phyloP scores from a whole-genome alignment of 2,888 invertebrate species.

The Mactromeris polynyma region DNA sequence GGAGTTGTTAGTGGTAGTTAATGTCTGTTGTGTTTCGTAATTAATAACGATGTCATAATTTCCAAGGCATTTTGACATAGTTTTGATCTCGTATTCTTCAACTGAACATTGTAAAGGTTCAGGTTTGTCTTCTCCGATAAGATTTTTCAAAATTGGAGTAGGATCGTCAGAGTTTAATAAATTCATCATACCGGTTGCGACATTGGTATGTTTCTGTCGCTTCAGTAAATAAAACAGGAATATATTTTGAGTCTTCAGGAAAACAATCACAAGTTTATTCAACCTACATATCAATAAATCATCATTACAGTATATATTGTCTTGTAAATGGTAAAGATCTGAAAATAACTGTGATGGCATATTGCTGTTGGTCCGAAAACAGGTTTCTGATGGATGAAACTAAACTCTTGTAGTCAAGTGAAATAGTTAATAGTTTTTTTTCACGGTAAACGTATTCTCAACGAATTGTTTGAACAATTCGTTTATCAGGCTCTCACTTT shows the following conservation, averaged over 20 bases:
- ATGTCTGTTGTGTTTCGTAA: constrained; percentile 10
- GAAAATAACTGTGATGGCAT: constrained; percentile 24
- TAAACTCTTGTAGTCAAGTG: no score
- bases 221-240: constrained; percentile 26
- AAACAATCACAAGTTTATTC: constrained; percentile 23
- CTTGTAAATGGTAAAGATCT: constrained; percentile 24
- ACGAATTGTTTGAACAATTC: background rate
- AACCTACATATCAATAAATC: constrained; percentile 23
- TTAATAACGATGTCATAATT: constrained; percentile 24
- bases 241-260: constrained; percentile 31
- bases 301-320: constrained; percentile 29
- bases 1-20: constrained; percentile 7
- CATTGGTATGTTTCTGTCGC: constrained; percentile 1
- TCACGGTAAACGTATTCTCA: background rate
- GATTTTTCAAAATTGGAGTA: background rate
- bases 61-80: constrained; percentile 20
- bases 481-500: background rate
- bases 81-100: constrained; percentile 28
- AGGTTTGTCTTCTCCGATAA: constrained; percentile 16
- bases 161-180: constrained; percentile 19
- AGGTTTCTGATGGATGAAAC: no score
- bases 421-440: no score
- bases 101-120: constrained; percentile 7
- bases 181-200: constrained; percentile 17
- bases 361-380: background rate